phyloP scores from a whole-genome alignment of 2,113 vertebrate species.

The Polyodon spathula region DNA sequence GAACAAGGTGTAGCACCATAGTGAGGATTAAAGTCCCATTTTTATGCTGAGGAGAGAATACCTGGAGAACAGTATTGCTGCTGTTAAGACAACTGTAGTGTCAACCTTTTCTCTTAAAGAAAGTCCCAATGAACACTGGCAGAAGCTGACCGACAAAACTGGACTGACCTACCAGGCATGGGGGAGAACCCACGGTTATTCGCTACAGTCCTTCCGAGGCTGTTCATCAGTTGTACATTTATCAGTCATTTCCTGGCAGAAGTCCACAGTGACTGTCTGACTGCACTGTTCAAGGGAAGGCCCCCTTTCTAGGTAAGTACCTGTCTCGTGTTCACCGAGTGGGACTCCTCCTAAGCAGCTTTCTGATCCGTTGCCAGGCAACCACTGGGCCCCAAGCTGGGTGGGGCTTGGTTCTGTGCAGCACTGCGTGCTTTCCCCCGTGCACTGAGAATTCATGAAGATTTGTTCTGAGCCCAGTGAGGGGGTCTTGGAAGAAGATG shows the following conservation, averaged over 20 bases:
- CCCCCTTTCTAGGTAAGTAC: constrained; percentile 64
- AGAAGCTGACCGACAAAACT: constrained; percentile 69
- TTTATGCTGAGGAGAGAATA: constrained; percentile 45
- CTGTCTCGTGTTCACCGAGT: constrained; percentile 56
- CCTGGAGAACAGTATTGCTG: constrained; percentile 69
- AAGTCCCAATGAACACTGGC: constrained; percentile 68
- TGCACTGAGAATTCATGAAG: constrained; percentile 60
- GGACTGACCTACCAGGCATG: constrained; percentile 43
- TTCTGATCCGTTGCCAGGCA: constrained; percentile 51
- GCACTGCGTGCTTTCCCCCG: constrained; percentile 61
- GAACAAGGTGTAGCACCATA: constrained; percentile 54
- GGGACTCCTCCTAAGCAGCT: constrained; percentile 44
- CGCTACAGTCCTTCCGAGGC: constrained; percentile 85
- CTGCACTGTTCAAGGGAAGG: constrained; percentile 69
- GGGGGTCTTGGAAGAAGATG: constrained; percentile 55
- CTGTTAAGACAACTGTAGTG: constrained; percentile 76
- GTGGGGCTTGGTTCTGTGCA: constrained; percentile 58
- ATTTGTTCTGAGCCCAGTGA: constrained; percentile 67
- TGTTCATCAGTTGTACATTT: constrained; percentile 98
- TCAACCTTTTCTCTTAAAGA: constrained; percentile 49
- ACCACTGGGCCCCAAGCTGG: constrained; percentile 53
- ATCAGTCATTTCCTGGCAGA: constrained; percentile 99
- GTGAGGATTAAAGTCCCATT: constrained; percentile 43
- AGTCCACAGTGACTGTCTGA: constrained; percentile 94
- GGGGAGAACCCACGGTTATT: constrained; percentile 42